Base-by-base conservation (phyloP, 2,888 invertebrate species). In the Caenorhabditis auriculariae region DNA sequence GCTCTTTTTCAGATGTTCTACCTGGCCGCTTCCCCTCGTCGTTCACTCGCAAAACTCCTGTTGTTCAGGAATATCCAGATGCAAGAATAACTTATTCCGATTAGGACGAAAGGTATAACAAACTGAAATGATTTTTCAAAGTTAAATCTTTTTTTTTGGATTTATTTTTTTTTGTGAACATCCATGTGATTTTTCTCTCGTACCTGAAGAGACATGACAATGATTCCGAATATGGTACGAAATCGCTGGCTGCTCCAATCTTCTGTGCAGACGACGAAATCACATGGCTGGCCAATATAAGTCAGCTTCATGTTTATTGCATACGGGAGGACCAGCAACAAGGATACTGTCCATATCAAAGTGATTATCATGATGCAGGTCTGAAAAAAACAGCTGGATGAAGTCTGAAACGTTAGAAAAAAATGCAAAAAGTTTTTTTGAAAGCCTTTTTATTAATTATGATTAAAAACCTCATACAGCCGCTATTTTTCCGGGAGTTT, bases 81-180 rank as follows among this genome's bases (percentile, higher is more conserved):
- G 82, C 90, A 89, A 12, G 90, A 88, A 84, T 98, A 98, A 83
- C 94, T 94, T 81, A 92, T 89, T 7, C 91, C 90, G 77, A 96
- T 95, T 69, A 95, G 89, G 65, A 89, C 85, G 83, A 96, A 94
- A 2, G 98, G 96, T 69, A 96, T 85, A 45, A 93, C 88, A 81
- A 95, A 96, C 85, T 98, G 54, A 43, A 76, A 66, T 24, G 37
- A 9, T 32, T 27, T 21, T 21, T 19, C 9, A 24, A 42, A 21
- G 23, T 50, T 28, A n/a, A 21, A 26, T 9, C 3, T 6, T 15
- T 4, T 21, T 45, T 9, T 4, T 21, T 21, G 42, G 6, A 32
- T 15, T n/a, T 21, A 24, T 17, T 17, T 42, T n/a, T n/a, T 24
- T 23, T 1, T 1, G 39, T n/a, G n/a, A n/a, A n/a, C n/a, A n/a